Conservation (phyloP, 2,888 invertebrate genomes). For the Leptopilina drosophilae region DNA sequence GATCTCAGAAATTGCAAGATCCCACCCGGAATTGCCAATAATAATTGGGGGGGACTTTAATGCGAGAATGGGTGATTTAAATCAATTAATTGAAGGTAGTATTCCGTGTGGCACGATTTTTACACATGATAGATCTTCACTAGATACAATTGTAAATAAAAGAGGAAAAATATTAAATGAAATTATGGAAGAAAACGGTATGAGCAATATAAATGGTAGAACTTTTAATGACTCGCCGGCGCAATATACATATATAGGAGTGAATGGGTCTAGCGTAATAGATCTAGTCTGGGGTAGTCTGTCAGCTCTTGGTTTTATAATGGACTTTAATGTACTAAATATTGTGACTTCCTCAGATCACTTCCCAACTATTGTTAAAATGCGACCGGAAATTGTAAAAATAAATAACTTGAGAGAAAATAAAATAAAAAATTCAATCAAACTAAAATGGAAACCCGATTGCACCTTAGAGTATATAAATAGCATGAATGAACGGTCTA, state of each 20-base stretch:
- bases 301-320: not conserved
- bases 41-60: constrained; percentile 8
- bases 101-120: not conserved
- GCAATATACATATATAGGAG: constrained; percentile 1
- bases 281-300: constrained; percentile 13
- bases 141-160: not conserved
- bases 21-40: not conserved
- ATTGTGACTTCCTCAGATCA: not conserved
- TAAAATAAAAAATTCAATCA: constrained; percentile 1
- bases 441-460: constrained; percentile 5
- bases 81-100: not conserved
- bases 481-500: not conserved
- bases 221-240: not conserved
- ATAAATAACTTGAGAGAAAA: not conserved
- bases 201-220: constrained; percentile 24
- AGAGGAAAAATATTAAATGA: not conserved
- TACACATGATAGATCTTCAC: not conserved
- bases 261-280: constrained; percentile 3
- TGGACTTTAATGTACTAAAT: not conserved
- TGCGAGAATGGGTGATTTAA: not conserved
- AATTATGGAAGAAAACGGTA: not conserved
- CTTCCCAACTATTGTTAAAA: not conserved
- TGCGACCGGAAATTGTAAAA: not conserved
- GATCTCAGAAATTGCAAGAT: not conserved
- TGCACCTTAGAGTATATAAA: not conserved